Base-by-base conservation (phyloP, 2,888 invertebrate species). In the Sipha maydis region DNA sequence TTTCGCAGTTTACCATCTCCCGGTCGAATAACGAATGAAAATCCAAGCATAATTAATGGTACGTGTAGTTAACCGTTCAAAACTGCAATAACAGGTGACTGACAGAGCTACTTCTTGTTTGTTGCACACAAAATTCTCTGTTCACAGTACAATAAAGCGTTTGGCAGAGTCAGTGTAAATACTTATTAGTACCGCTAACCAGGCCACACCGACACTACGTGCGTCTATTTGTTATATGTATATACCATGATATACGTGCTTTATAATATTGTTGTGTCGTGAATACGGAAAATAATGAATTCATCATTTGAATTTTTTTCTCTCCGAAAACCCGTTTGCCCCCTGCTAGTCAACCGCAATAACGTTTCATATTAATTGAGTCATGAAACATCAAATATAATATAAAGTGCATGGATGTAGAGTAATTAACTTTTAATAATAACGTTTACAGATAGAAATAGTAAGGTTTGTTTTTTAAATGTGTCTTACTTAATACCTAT, bases 361-460 rank as follows among this genome's bases (percentile, higher is more conserved):
- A 41, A 54, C 17, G 17, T 34, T 73, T 73, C 25, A 54, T 14
- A 7, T 54, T 7, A 54, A 73, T 73, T 34, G 25, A 54, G 17
- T n/a, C 54, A 31, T 48, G 34, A 31, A 69, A 54, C 54, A 34
- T 73, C 41, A 41, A 5, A 41, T 9, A 9, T 41, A 41, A 41
- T 7, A 9, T 9, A 9, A 3, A 9, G 8, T 41, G 8, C 41
- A 41, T 41, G 41, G 1, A 41, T 41, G 8, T 9, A 41, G 41
- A 41, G 54, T 41, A 71, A 71, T 73, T 54, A 31, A 48, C 54
- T 83, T 73, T 83, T 73, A 83, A 56, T 34, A 54, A 56, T 25
- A 9, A 56, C 17, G 25, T 82, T 69, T 48, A 41, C 28, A 11
- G 11, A 3, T 41, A 11, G 28, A n/a, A 67, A 25, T 2, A 67